Evolutionary conservation across 2,797 vertebrate genomes (phyloP).

Genomic region (Semaprochilodus insignis): DNA sequence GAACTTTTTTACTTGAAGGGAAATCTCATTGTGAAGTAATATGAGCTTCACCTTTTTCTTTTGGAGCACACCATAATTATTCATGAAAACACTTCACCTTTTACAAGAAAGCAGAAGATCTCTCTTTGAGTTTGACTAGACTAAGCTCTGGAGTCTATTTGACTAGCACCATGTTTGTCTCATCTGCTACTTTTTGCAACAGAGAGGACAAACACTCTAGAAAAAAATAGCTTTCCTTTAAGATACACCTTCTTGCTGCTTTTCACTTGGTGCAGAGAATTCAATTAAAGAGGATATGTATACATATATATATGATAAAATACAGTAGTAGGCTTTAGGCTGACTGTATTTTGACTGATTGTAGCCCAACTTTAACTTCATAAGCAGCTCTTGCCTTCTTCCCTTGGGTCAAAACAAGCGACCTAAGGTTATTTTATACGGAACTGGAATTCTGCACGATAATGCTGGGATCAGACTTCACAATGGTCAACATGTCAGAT

Average conservation of each 20-base stretch:
- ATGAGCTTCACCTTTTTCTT: conserved; percentile 37
- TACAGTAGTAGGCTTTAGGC: no score
- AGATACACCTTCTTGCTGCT: conserved; percentile 1
- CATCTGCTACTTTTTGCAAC: not conserved
- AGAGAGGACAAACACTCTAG: conserved; percentile 9
- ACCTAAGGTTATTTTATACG: no score
- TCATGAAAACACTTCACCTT: conserved; percentile 29
- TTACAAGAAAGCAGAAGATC: conserved; percentile 35
- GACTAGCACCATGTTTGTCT: conserved; percentile 35
- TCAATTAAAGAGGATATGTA: no score
- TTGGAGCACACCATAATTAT: conserved; percentile 41
- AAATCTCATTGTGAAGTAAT: conserved; percentile 38
- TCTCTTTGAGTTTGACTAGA: conserved; percentile 21
- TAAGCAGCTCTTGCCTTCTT: no score
- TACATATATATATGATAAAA: no score
- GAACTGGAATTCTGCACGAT: no score
- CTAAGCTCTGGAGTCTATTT: conserved; percentile 28
- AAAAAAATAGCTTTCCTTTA: not conserved
- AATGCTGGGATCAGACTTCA: no score
- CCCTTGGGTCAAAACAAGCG: no score
- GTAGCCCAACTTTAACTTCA: no score
- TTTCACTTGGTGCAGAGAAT: not conserved
- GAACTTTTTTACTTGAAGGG: conserved; percentile 50
- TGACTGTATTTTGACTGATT: no score
- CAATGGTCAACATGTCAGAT: no score